Conservation (phyloP, 2,797 vertebrate species). For the Huso huso region DNA sequence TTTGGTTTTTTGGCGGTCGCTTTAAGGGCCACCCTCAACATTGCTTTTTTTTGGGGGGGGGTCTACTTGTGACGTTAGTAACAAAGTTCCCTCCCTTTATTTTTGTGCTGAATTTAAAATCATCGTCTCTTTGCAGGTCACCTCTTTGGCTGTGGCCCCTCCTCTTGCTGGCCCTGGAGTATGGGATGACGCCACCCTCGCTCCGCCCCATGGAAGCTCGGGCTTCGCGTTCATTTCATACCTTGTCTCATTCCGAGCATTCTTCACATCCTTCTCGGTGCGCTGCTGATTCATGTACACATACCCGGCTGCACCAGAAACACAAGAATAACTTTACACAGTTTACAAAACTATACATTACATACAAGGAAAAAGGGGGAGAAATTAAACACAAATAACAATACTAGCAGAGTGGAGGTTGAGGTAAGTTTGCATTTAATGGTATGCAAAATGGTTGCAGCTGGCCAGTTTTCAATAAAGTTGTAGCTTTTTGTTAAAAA, state of each 20-base stretch:
- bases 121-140: conserved; percentile 36
- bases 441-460: conserved; percentile 49
- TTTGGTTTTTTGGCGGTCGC: no score
- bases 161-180: conserved; percentile 52
- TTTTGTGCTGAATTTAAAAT: conserved; percentile 25
- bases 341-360: conserved; percentile 48
- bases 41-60: background rate
- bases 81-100: conserved; percentile 15
- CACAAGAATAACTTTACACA: conserved; percentile 69
- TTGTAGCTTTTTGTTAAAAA: conserved; percentile 26
- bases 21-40: background rate
- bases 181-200: conserved; percentile 82
- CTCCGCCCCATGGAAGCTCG: conserved; percentile 79
- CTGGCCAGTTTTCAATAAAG: conserved; percentile 33
- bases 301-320: conserved; percentile 64
- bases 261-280: conserved; percentile 94
- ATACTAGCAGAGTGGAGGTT: conserved; percentile 46
- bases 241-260: conserved; percentile 98
- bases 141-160: conserved; percentile 39
- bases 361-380: conserved; percentile 42
- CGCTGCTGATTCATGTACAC: conserved; percentile 67
- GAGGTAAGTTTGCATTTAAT: conserved; percentile 70
- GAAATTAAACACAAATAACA: conserved; percentile 40
- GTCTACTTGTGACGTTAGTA: background rate
- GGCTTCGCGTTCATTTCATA: conserved; percentile 98